Evolutionary conservation across 2,113 vertebrate genomes (phyloP), one percentile per base, ranked within the genome.

Genomic region (Channa argus): DNA sequence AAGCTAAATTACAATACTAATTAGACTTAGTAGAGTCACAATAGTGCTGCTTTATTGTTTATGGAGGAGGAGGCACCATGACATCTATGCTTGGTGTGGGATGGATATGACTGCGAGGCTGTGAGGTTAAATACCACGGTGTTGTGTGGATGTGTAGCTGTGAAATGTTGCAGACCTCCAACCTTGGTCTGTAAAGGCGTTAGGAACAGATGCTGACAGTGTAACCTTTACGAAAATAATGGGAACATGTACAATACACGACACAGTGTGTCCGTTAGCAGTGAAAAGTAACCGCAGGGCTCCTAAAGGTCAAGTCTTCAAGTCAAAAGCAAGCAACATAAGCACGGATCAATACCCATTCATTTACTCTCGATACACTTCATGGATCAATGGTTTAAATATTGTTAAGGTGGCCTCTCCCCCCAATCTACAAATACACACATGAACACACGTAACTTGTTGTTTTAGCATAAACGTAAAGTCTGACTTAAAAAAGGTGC

Each of bases 371-470:
- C 7, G 33, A 52, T 12, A 45, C 3, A 58, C 34, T 67, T 63
- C 49, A 45, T 56, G 24, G 56, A 61, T 58, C 58, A 65, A 13
- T 70, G 41, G 24, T 41, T 77, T 67, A 15, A 55, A 10, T 13
- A 54, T 5, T 84, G 76, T 14, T 60, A 87, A 89, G 79, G 87
- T 87, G 87, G 82, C 85, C 78, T 38, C 45, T 39, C 4, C 44
- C 39, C 43, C 64, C 74, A 24, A 24, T 9, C 0, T 50, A 38
- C 36, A 50, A 8, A 41, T 24, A 41, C 53, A 64, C 39, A 44
- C 24, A 37, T 11, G 1, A 5, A 41, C 41, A 37, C 66, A 41
- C 5, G 9, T 38, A 14, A 12, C 36, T 24, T 24, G 24, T 24
- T 24, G 24, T 24, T 24, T 24, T 24, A 24, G 24, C 24, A 24